These are phyloP conservation scores for Drosophila subobscura DNA, from an alignment of 1,140 invertebrate genomes.

Conservation along the genomic window DNA sequence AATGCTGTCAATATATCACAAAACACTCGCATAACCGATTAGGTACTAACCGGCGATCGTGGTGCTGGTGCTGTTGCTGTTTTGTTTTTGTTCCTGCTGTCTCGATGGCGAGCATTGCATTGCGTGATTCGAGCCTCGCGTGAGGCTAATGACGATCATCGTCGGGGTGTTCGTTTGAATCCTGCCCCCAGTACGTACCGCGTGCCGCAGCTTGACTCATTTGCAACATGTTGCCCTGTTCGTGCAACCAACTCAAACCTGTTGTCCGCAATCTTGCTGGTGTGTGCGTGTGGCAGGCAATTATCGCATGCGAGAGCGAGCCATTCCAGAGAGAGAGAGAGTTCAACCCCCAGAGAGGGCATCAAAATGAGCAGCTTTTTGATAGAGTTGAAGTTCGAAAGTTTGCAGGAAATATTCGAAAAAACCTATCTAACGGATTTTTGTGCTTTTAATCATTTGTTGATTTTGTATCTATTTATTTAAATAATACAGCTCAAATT, in stretches of 20 bases:
- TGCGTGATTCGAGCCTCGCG: constrained; percentile 56
- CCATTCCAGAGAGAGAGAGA: not conserved
- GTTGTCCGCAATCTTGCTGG: constrained; percentile 44
- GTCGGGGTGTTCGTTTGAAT: constrained; percentile 26
- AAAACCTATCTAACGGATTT: too few species aligned
- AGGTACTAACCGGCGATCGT: constrained; percentile 19
- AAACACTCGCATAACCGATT: constrained; percentile 63
- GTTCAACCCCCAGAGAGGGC: constrained; percentile 39
- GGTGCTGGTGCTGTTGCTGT: constrained; percentile 18
- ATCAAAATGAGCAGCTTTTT: constrained; percentile 41
- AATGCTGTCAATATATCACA: constrained; percentile 79
- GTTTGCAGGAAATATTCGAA: too few species aligned
- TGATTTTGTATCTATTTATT: too few species aligned
- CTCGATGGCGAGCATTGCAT: constrained; percentile 39
- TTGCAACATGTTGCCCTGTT: constrained; percentile 64
- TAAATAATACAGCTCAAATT: too few species aligned
- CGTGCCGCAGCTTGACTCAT: constrained; percentile 43
- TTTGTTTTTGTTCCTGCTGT: constrained; percentile 6
- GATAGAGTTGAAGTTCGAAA: not conserved
- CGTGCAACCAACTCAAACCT: constrained; percentile 67
- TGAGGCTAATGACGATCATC: constrained; percentile 53
- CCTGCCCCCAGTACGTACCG: constrained; percentile 61
- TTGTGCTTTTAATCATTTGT: too few species aligned
- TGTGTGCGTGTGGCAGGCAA: not conserved
- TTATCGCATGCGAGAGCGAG: constrained; percentile 65